Evolutionary conservation across 2,797 vertebrate species (phyloP).

Genomic region (Rhinatrema bivittatum): DNA sequence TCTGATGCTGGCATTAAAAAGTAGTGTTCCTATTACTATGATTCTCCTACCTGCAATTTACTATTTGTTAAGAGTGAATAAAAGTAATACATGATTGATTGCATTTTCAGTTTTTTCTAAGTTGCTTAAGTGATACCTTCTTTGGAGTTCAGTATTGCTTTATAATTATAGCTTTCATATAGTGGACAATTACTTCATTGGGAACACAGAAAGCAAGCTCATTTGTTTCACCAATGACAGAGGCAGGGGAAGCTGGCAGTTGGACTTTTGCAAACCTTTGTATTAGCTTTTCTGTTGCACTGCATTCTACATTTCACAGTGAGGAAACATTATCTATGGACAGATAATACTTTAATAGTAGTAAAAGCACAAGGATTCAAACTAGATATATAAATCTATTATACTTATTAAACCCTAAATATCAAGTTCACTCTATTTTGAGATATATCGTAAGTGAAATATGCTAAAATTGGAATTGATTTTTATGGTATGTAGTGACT

Average conservation of each 20-base stretch:
- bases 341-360: slow-evolving; percentile 34
- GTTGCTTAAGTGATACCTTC: slow-evolving; percentile 3
- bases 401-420: too few relatives aligned
- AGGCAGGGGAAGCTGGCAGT: slow-evolving; percentile 11
- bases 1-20: neutral
- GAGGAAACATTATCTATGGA: slow-evolving; percentile 23
- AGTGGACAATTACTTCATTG: slow-evolving; percentile 25
- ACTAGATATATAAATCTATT: too few relatives aligned
- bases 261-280: slow-evolving; percentile 17
- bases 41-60: neutral
- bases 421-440: too few relatives aligned
- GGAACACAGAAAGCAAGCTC: slow-evolving; percentile 8
- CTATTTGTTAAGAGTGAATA: slow-evolving; percentile 18
- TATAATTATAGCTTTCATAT: slow-evolving; percentile 31
- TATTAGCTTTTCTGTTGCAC: slow-evolving; percentile 12
- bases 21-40: neutral
- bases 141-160: slow-evolving; percentile 29
- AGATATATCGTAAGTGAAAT: too few relatives aligned
- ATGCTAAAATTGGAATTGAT: too few relatives aligned
- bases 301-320: slow-evolving; percentile 14
- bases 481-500: too few relatives aligned
- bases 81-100: slow-evolving; percentile 15
- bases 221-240: slow-evolving; percentile 24
- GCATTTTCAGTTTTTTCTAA: slow-evolving; percentile 3
- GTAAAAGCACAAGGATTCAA: too few relatives aligned